These are phyloP conservation scores for Phalera bucephala DNA, from an alignment of 2,888 invertebrate species.

Conservation along the genomic window DNA sequence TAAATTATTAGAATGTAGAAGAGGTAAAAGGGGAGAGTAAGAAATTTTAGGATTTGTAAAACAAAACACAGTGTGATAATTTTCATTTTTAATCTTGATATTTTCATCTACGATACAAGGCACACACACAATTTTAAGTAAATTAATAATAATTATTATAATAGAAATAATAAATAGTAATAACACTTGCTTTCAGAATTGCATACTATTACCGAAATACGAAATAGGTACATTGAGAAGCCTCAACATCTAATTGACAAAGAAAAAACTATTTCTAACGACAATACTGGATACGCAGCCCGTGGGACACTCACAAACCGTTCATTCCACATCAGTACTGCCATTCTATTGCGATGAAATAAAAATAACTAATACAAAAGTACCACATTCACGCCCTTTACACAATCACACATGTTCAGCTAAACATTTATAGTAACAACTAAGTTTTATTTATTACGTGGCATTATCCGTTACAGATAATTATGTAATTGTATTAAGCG, in stretches of 20 bases:
- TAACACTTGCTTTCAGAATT: slow-evolving; percentile 66
- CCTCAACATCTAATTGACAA: slow-evolving; percentile 58
- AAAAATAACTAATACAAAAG: slow-evolving; percentile 65
- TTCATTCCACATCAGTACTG: slow-evolving; percentile 42
- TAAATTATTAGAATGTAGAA: too few species aligned
- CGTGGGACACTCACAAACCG: slow-evolving; percentile 18
- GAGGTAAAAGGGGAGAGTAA: too few species aligned
- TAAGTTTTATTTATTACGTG: slow-evolving; percentile 72
- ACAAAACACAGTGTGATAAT: slow-evolving; percentile 71
- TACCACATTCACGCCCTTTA: slow-evolving; percentile 74
- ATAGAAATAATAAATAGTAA: slow-evolving; percentile 77
- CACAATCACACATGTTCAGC: slow-evolving; percentile 76
- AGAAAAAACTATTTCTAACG: slow-evolving; percentile 53
- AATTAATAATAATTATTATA: slow-evolving; percentile 74
- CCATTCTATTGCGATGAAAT: slow-evolving; percentile 48
- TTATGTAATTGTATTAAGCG: slow-evolving; percentile 68
- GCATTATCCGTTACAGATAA: slow-evolving; percentile 73
- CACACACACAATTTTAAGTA: slow-evolving; percentile 86
- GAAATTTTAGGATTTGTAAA: slow-evolving; percentile 31
- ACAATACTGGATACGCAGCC: slow-evolving; percentile 41
- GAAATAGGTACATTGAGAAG: slow-evolving; percentile 54
- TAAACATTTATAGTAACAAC: slow-evolving; percentile 83
- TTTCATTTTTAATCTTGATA: slow-evolving; percentile 84
- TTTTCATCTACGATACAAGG: slow-evolving; percentile 87
- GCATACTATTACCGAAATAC: slow-evolving; percentile 58